Percentiles rank a stretch among this genome's conserved stretches.
phyloP scores from a whole-genome alignment of 2,797 vertebrate genomes.

The Clarias fuscus region DNA sequence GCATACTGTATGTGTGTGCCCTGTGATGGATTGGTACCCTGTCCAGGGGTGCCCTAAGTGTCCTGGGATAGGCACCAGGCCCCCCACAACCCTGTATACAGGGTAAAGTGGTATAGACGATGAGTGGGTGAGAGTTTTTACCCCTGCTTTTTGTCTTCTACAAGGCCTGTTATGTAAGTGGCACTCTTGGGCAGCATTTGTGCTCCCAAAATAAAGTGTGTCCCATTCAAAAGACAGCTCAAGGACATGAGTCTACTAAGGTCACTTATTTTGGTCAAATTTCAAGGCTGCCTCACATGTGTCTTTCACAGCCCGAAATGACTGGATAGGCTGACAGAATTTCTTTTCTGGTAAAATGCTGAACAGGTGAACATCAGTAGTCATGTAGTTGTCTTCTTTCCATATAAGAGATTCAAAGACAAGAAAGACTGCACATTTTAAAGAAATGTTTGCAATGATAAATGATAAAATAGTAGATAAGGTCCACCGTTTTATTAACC shows the following conservation, averaged over 20 bases:
- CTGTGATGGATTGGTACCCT: too few species aligned
- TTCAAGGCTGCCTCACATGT: neutral
- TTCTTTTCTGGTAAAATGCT: neutral
- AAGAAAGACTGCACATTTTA: neutral
- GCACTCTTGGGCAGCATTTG: neutral
- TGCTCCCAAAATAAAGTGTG: constrained; percentile 9
- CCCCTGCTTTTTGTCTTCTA: neutral
- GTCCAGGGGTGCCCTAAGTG: too few species aligned
- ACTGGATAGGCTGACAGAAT: too few species aligned
- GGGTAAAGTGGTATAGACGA: too few species aligned
- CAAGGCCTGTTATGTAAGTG: neutral
- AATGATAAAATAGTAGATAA: too few species aligned
- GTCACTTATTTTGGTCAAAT: constrained; percentile 1
- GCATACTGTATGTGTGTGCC: too few species aligned
- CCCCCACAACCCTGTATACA: neutral
- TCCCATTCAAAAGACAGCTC: constrained; percentile 11
- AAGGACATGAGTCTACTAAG: neutral
- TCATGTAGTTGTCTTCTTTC: neutral
- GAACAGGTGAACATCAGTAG: neutral
- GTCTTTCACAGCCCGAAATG: constrained; percentile 2
- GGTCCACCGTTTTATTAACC: neutral
- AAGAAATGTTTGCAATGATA: neutral
- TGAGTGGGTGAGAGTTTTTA: neutral
- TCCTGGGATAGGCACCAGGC: too few species aligned
- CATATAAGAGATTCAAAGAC: neutral